Evolutionary conservation across 2,113 vertebrate genomes (phyloP), one percentile per base, ranked within the genome.

Genomic region (Halcyon malimbica): DNA sequence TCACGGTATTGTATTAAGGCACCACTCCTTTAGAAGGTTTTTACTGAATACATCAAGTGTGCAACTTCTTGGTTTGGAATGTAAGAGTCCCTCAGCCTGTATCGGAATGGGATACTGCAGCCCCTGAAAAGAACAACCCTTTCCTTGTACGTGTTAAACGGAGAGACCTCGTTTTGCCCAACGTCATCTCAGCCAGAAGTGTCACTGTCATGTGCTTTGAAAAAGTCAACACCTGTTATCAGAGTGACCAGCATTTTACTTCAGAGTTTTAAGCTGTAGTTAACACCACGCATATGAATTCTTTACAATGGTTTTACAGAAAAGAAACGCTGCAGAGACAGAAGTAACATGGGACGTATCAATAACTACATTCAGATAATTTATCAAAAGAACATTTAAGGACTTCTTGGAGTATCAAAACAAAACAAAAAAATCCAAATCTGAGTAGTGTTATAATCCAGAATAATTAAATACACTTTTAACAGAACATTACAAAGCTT

Each of bases 21-120:
- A 97, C 96, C 87, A 94, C 88, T 94, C 93, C 60, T 96, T 93
- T 95, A 92, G 85, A 97, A 97, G 92, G 87, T 94, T 96, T 79
- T 96, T 79, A 86, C 92, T 92, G 95, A 94, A 95, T 78, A 95
- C 88, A 83, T 83, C 82, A 96, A 75, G 67, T 93, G 91, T 85
- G 93, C 96, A 95, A 91, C 96, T 94, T 97, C 96, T 95, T 80
- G 56, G 80, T 96, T 94, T 96, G 97, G 96, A 97, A 97, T 97
- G 96, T 96, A 91, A 83, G 83, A 97, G 95, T 97, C 95, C 83
- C 95, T 94, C 90, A 67, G 84, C 86, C 85, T 96, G 87, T 69
- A 71, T 23, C 9, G 0, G 70, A 92, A 75, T 46, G 1, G 9
- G 79, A 87, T 35, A 60, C 68, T 5, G 14, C 91, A 63, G 37